Percentiles rank a stretch among this genome's conserved stretches.
Conservation (phyloP, 2,113 vertebrate genomes). For the Sander lucioperca region DNA sequence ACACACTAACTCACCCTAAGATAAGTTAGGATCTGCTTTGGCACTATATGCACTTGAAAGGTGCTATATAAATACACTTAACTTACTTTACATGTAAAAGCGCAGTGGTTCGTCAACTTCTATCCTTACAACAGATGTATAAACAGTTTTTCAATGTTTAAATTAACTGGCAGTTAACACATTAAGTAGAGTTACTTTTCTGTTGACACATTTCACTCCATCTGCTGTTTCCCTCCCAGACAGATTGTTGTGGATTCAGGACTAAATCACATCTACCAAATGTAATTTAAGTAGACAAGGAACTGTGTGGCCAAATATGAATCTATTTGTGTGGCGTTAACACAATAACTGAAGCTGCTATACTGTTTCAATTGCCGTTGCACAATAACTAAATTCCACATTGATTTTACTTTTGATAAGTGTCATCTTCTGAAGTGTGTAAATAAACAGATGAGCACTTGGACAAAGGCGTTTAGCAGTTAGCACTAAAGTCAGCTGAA, state of each 20-base stretch:
- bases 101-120: not conserved
- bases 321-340: not conserved
- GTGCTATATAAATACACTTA: not conserved
- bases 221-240: not conserved
- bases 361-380: not conserved
- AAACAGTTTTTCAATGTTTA: not conserved
- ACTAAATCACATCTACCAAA: conserved; percentile 2
- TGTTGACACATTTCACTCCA: not conserved
- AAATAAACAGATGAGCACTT: conserved; percentile 29
- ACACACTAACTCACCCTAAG: too few species aligned
- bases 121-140: not conserved
- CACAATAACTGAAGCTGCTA: not conserved
- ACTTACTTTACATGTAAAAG: not conserved
- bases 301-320: not conserved
- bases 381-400: not conserved
- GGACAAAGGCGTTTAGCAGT: conserved; percentile 25
- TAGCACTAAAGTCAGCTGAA: conserved; percentile 9
- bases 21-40: not conserved
- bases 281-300: not conserved
- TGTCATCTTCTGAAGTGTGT: conserved; percentile 3
- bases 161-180: not conserved
- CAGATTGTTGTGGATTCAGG: not conserved
- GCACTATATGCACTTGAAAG: not conserved
- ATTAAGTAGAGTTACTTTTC: not conserved
- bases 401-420: conserved; percentile 3